Evolutionary conservation across 1,140 invertebrate genomes (phyloP), one percentile per base, ranked within the genome.

Genomic region (Euglossa dilemma): DNA sequence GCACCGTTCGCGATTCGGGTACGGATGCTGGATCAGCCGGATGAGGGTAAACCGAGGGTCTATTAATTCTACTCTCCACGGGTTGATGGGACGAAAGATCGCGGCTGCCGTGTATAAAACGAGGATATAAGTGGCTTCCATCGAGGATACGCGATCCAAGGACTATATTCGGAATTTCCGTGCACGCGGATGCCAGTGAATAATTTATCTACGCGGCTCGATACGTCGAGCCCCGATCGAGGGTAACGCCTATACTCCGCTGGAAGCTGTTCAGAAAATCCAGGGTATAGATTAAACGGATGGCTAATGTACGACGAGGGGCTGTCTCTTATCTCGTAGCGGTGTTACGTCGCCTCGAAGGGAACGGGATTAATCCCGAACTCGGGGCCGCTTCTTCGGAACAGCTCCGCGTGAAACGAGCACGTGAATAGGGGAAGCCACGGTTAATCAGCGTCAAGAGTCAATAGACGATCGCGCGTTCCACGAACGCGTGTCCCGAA

Each of bases 371-470:
- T 67, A 59, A 82, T 69, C 52, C 54, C 9, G 2, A 12, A 6
- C 8, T 16, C 16, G 18, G 11, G 9, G 23, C 8, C 23, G n/a
- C 80, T 75, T 75, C 72, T 63, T 16, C 6, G 36, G 7, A 66
- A 56, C 16, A 6, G 57, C 20, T n/a, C 14, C 20, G 56, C 57
- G 28, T 28, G 11, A 61, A 64, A 66, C 59, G 59, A 52, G n/a
- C 57, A 28, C 18, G 57, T 36, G 57, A 52, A 43, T 50, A 11
- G 14, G 8, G 2, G 9, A 5, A 6, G 16, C 20, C 47, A 4
- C 23, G 25, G 18, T 81, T 28, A 66, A 81, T 80, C 79, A 56
- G 79, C n/a, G 50, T 81, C 70, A 52, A 23, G 50, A 54, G 50
- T 66, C 61, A n/a, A 56, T 25, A 16, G 52, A 66, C 50, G 50